These are phyloP conservation scores for Galeopsomyia nigrocyanea DNA, from an alignment of 2,888 invertebrate species.

Conservation along the genomic window DNA sequence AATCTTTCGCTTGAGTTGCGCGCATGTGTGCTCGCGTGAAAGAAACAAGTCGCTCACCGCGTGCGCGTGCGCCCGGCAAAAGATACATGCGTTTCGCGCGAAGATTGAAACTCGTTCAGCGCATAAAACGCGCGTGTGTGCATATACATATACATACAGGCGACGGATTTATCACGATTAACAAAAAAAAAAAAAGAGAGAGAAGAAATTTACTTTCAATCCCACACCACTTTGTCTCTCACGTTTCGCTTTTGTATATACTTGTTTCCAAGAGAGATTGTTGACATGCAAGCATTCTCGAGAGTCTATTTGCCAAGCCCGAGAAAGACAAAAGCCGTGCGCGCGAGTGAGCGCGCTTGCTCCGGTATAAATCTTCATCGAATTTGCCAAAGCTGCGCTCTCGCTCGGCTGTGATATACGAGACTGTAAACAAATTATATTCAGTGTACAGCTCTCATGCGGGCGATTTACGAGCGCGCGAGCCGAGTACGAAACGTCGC, in stretches of 20 bases:
- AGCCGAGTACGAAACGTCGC: conserved; percentile 41
- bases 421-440: conserved; percentile 37
- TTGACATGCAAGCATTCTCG: neutral
- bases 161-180: conserved; percentile 28
- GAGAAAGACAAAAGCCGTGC: neutral
- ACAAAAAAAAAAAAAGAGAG: neutral
- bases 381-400: conserved; percentile 6
- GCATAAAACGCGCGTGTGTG: neutral
- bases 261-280: neutral
- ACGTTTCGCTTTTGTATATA: conserved; percentile 1
- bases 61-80: no score
- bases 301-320: neutral
- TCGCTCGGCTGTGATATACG: conserved; percentile 23
- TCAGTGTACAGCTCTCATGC: conserved; percentile 36
- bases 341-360: neutral
- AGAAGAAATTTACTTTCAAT: neutral
- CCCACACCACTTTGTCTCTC: neutral
- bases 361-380: conserved; percentile 35
- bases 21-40: conserved; percentile 10
- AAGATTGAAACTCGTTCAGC: conserved; percentile 25
- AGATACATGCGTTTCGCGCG: neutral
- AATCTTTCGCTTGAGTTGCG: no score
- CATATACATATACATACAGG: neutral
- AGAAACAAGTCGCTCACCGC: conserved; percentile 9
- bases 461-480: conserved; percentile 31